These are phyloP conservation scores for Diaprepes abbreviatus DNA, from an alignment of 2,888 invertebrate species.

Conservation along the genomic window DNA sequence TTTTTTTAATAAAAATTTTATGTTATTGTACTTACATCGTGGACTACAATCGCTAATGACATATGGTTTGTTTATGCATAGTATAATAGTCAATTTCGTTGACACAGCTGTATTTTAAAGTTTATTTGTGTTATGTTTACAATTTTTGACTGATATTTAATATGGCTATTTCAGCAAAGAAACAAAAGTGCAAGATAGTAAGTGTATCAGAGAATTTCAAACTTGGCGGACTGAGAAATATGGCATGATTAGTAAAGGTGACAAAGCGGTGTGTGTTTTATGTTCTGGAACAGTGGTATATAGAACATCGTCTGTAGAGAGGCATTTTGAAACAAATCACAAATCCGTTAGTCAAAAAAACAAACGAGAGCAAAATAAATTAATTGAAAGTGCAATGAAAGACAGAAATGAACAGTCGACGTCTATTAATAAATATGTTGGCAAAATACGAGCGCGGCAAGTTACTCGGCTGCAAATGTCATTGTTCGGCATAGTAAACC, in stretches of 20 bases:
- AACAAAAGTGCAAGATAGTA: slow-evolving; percentile 50
- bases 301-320: slow-evolving; percentile 52
- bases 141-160: slow-evolving; percentile 44
- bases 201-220: slow-evolving; percentile 53
- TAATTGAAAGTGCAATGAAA: slow-evolving; percentile 50
- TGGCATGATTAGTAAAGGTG: no score
- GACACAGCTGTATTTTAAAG: slow-evolving; percentile 42
- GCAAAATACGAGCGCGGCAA: slow-evolving; percentile 49
- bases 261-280: slow-evolving; percentile 58
- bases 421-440: slow-evolving; percentile 51
- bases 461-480: no score
- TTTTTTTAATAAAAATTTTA: no score
- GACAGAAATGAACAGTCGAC: slow-evolving; percentile 51
- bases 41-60: slow-evolving; percentile 33
- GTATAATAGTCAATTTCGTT: slow-evolving; percentile 23
- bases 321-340: slow-evolving; percentile 54
- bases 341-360: no score
- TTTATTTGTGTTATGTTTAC: slow-evolving; percentile 33
- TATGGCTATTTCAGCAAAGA: slow-evolving; percentile 49
- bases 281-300: slow-evolving; percentile 54
- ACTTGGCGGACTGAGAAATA: no score
- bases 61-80: slow-evolving; percentile 43
- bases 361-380: slow-evolving; percentile 53
- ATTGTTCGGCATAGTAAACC: slow-evolving; percentile 51
- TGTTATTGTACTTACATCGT: slow-evolving; percentile 21